Evolutionary conservation across 2,888 invertebrate species (phyloP).

Genomic region (Taphrorychus bicolor): DNA sequence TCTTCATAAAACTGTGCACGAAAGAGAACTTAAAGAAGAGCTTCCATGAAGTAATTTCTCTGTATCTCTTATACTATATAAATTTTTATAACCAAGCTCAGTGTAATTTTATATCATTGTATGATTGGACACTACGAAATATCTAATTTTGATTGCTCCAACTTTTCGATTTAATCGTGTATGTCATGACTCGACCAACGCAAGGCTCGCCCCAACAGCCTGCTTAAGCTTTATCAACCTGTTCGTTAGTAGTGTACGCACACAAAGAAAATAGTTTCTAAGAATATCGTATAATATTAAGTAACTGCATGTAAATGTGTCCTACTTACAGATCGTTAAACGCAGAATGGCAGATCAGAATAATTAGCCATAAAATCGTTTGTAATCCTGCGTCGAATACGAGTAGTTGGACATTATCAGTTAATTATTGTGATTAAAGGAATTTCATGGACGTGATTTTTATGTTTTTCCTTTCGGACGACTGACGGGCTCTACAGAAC

Average conservation of each 20-base stretch:
- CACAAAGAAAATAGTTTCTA: conserved; percentile 33
- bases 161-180: neutral
- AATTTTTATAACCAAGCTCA: no score
- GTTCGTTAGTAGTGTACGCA: conserved; percentile 20
- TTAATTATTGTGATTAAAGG: conserved; percentile 19
- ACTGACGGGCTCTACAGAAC: no score
- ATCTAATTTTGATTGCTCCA: neutral
- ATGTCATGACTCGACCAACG: conserved; percentile 8
- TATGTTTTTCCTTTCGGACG: no score
- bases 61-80: no score
- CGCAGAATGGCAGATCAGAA: conserved; percentile 24
- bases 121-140: neutral
- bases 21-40: no score
- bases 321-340: conserved; percentile 37
- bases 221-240: conserved; percentile 22
- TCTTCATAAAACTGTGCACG: no score
- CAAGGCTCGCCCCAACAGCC: conserved; percentile 4
- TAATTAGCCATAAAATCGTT: conserved; percentile 30
- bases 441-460: conserved; percentile 17
- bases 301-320: conserved; percentile 26
- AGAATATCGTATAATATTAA: conserved; percentile 28
- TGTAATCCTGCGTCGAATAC: conserved; percentile 14
- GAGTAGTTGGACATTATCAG: conserved; percentile 13
- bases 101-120: neutral
- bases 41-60: no score